Evolutionary conservation across 1,140 invertebrate genomes (phyloP).

Genomic region (Ylistrum balloti): DNA sequence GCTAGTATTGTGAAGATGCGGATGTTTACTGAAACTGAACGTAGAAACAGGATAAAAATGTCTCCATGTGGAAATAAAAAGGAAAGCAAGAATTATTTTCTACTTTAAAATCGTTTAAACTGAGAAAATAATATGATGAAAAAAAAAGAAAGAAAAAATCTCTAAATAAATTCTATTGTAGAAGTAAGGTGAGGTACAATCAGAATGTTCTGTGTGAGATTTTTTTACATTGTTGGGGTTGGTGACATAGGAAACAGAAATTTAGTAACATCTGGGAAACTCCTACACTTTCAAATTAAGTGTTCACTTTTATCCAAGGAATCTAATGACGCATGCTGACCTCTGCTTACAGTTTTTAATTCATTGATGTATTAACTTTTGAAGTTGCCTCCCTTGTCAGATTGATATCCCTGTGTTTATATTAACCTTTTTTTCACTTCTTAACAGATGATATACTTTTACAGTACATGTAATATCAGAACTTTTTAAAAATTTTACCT

Average conservation of each 20-base stretch:
- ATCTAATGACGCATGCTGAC: not conserved
- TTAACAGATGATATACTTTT: no score
- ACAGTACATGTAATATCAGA: no score
- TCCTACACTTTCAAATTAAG: not conserved
- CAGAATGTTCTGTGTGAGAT: not conserved
- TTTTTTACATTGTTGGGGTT: not conserved
- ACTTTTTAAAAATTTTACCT: no score
- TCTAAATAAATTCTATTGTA: not conserved
- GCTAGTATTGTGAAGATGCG: not conserved
- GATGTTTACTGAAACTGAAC: not conserved
- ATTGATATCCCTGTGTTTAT: no score
- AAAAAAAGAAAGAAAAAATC: not conserved
- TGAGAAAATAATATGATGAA: no score
- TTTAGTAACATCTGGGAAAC: not conserved
- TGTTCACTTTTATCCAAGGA: not conserved
- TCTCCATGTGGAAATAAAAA: conserved; percentile 35
- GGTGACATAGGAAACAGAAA: not conserved
- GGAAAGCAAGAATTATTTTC: not conserved
- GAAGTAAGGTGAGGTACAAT: not conserved
- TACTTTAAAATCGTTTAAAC: conserved; percentile 1
- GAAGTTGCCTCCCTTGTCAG: no score
- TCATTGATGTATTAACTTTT: no score
- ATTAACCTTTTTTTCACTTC: no score
- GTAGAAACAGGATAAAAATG: not conserved
- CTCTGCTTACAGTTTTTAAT: no score